Percentiles rank a stretch among this genome's conserved stretches.
These are phyloP conservation scores for Noctilio leporinus DNA, from an alignment of 2,113 vertebrate species.

Conservation along the genomic window DNA sequence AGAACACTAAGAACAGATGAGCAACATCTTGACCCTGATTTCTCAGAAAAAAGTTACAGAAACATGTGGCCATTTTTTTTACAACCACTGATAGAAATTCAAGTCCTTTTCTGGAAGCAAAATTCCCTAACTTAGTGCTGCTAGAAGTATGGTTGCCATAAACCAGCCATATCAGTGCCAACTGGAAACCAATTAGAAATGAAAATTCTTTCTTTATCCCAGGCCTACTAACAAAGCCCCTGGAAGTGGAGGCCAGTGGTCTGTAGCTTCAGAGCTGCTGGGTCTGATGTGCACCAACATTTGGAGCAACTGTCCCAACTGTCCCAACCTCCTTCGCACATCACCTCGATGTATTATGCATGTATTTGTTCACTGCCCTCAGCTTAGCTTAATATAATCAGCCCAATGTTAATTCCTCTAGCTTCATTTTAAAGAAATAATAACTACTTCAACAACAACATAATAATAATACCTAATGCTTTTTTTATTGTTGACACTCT, in stretches of 20 bases:
- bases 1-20: neutral
- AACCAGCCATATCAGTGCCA: neutral
- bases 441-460: neutral
- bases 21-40: neutral
- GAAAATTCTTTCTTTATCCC: neutral
- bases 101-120: neutral
- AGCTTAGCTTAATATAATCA: neutral
- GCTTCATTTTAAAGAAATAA: neutral
- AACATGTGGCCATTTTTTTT: neutral
- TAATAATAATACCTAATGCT: neutral
- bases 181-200: neutral
- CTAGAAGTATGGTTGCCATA: neutral
- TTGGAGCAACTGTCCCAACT: neutral
- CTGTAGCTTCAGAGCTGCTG: neutral
- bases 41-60: neutral
- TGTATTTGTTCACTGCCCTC: neutral
- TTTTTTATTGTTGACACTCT: neutral
- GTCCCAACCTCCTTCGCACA: neutral
- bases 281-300: neutral
- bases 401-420: neutral
- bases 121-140: neutral
- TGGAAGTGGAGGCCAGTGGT: neutral
- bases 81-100: neutral
- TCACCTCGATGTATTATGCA: neutral
- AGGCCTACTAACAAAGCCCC: neutral